Evolutionary conservation across 2,888 invertebrate species (phyloP).

Genomic region (Ectemnius continuus): DNA sequence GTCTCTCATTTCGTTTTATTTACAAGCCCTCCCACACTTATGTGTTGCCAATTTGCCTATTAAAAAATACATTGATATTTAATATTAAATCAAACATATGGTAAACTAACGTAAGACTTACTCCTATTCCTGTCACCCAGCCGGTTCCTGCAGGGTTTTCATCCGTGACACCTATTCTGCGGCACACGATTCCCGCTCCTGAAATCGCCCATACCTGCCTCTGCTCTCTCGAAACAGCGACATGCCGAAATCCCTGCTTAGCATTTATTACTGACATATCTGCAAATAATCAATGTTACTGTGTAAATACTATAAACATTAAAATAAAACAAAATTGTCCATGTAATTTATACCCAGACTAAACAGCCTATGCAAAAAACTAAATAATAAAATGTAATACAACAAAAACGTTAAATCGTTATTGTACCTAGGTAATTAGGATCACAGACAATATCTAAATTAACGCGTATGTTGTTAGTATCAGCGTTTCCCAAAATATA

Average conservation of each 20-base stretch:
- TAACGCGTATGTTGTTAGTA: conserved; percentile 22
- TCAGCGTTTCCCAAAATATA: conserved; percentile 42
- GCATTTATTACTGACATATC: conserved; percentile 73
- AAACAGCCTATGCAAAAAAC: no score
- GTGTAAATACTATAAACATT: background rate
- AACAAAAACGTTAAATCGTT: conserved; percentile 18
- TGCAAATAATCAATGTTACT: conserved; percentile 33
- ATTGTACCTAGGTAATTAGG: conserved; percentile 39
- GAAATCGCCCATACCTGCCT: conserved; percentile 89
- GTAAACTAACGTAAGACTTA: conserved; percentile 67
- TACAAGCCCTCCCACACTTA: conserved; percentile 70
- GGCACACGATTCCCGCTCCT: conserved; percentile 84
- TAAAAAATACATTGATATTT: conserved; percentile 29
- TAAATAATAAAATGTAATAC: no score
- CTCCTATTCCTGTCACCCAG: conserved; percentile 87
- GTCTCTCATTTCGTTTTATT: conserved; percentile 59
- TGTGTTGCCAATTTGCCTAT: conserved; percentile 75
- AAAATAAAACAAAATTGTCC: background rate
- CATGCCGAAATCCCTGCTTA: conserved; percentile 83
- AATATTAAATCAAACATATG: background rate
- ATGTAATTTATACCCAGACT: no score
- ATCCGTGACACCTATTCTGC: conserved; percentile 86
- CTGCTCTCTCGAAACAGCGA: conserved; percentile 83
- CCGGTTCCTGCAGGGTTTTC: conserved; percentile 87
- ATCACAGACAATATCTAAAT: conserved; percentile 41